A percentile compares a stretch with the other conserved stretches of the same genome.
phyloP scores from a whole-genome alignment of 2,888 invertebrate species.

The Ichneumoninae sp. region DNA sequence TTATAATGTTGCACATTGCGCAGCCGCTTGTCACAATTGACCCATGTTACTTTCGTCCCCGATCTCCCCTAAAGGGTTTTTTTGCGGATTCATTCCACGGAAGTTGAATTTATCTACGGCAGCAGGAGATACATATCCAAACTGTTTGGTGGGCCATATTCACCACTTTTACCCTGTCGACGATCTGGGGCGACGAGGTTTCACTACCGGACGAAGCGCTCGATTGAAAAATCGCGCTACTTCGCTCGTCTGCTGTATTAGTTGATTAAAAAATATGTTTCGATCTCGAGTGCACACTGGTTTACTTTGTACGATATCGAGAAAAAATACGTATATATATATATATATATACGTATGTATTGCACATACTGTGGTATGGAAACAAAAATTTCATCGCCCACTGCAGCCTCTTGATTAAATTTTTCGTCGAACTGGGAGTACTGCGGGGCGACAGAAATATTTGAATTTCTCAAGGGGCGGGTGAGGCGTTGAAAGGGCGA shows the following conservation, averaged over 20 bases:
- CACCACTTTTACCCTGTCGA: too few species aligned
- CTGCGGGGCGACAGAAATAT: slow-evolving; percentile 45
- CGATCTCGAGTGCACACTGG: background rate
- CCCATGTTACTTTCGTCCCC: too few species aligned
- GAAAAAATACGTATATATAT: too few species aligned
- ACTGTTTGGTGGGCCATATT: too few species aligned
- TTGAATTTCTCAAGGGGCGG: slow-evolving; percentile 46
- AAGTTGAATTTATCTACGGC: too few species aligned
- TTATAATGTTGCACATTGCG: too few species aligned
- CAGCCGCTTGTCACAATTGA: too few species aligned
- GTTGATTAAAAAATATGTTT: slow-evolving; percentile 12
- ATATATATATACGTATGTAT: background rate
- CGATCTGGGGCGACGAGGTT: background rate
- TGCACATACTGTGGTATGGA: background rate
- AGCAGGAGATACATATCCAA: too few species aligned
- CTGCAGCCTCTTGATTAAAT: slow-evolving; percentile 62
- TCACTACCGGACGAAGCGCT: background rate
- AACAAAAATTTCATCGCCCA: slow-evolving; percentile 47
- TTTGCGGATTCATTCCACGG: too few species aligned
- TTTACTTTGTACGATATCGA: background rate
- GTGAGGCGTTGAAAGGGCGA: slow-evolving; percentile 14
- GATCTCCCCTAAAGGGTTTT: too few species aligned
- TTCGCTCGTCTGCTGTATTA: background rate
- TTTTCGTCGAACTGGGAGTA: slow-evolving; percentile 50
- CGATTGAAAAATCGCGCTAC: background rate